Evolutionary conservation across 1,140 invertebrate genomes (phyloP).

Genomic region (Cepaea nemoralis): DNA sequence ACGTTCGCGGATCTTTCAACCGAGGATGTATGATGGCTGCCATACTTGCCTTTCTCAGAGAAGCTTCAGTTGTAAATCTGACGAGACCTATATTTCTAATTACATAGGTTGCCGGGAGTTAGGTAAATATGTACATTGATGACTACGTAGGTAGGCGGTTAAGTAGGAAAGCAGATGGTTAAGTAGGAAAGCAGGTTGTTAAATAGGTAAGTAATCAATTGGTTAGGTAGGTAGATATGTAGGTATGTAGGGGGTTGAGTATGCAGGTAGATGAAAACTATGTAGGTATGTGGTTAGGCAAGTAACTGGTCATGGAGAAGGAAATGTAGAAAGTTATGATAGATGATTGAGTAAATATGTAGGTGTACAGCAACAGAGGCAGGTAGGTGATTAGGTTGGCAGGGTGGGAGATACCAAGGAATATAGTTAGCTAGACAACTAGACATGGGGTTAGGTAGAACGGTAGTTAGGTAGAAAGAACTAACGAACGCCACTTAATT

Average conservation of each 20-base stretch:
- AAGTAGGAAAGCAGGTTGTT: too few species aligned
- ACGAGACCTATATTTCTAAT: too few species aligned
- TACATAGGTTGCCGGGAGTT: too few species aligned
- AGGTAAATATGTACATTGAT: not conserved
- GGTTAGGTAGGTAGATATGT: not conserved
- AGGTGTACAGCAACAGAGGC: not conserved
- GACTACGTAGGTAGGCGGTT: not conserved
- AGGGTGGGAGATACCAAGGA: not conserved
- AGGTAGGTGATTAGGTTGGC: not conserved
- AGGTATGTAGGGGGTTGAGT: not conserved
- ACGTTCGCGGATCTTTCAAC: too few species aligned
- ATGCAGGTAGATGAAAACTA: too few species aligned
- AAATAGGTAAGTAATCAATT: too few species aligned
- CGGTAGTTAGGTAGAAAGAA: too few species aligned
- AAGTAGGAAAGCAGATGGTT: not conserved
- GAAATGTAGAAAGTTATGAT: not conserved
- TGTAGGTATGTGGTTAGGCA: not conserved
- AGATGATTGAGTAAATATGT: not conserved
- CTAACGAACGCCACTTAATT: too few species aligned
- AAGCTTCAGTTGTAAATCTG: too few species aligned
- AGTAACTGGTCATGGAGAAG: not conserved
- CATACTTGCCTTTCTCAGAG: too few species aligned
- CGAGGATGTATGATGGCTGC: too few species aligned
- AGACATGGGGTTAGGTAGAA: too few species aligned
- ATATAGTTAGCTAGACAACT: not conserved